Evolutionary conservation across 2,888 invertebrate genomes (phyloP), one percentile per base, ranked within the genome.

Genomic region (Lithophane leautieri): DNA sequence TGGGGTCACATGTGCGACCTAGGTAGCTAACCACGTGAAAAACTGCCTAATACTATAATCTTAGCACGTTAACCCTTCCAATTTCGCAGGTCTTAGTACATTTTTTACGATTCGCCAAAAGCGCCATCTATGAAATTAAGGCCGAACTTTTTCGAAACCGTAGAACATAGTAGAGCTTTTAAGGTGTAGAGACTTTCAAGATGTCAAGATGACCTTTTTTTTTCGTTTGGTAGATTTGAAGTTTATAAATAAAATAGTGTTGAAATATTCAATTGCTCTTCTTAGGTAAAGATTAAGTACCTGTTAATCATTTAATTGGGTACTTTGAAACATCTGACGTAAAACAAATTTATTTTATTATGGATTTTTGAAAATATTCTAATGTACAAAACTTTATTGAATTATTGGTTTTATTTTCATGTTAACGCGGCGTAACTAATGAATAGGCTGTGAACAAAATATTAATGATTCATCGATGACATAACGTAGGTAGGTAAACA

Each of bases 101-200:
- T 78, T 86, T 87, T 80, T 83, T 78, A 72, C 22, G 71, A 70
- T 76, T 69, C 70, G 44, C 7, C n/a, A 72, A 85, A 83, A 89
- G 87, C 91, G 92, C 91, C 92, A 92, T 92, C 92, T 92, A 79
- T 90, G 84, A 42, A 14, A 78, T 71, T 42, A 28, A 7, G 56
- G 66, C 47, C 8, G 91, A 92, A 92, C 91, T 91, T 88, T 78
- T 86, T 85, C 61, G 81, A 80, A 66, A 70, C 73, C 28, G 68
- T 74, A 70, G 79, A 70, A 76, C 69, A 22, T 56, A 22, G 52
- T 47, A 69, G 47, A 69, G 65, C 79, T 80, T 69, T 74, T 66
- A 63, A 44, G 34, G 25, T 56, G 34, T 47, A 61, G 69, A 63
- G 54, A 69, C 62, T 54, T 73, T 76, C 34, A 47, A 61, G 40